A percentile compares a stretch with the other conserved stretches of the same genome.
Evolutionary conservation across 2,797 vertebrate species (phyloP).

Genomic region (Galago senegalensis): DNA sequence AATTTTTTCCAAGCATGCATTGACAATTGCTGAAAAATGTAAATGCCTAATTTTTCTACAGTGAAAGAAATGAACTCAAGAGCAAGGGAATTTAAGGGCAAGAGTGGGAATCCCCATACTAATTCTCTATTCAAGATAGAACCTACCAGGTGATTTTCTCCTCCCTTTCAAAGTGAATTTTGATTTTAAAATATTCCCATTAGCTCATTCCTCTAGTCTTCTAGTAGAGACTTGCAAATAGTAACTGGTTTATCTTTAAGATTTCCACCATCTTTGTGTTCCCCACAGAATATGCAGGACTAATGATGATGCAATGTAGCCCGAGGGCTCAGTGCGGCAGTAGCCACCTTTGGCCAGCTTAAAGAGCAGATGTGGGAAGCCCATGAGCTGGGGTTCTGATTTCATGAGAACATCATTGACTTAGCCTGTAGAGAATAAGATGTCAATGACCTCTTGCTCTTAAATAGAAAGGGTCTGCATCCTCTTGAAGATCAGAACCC

Average conservation of each 20-base stretch:
- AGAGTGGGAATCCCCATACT: not conserved
- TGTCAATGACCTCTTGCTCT: not conserved
- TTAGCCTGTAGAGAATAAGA: constrained; percentile 43
- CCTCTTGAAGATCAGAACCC: constrained; percentile 5
- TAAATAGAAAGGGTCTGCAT: constrained; percentile 47
- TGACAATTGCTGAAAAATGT: constrained; percentile 33
- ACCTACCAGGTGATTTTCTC: constrained; percentile 41
- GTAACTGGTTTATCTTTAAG: constrained; percentile 50
- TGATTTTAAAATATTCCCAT: constrained; percentile 58
- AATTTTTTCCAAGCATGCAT: constrained; percentile 6
- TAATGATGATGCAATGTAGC: not conserved
- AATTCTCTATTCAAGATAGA: constrained; percentile 1
- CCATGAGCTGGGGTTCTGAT: constrained; percentile 25
- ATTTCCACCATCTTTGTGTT: constrained; percentile 2
- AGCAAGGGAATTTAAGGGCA: not conserved
- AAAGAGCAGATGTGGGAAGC: not conserved
- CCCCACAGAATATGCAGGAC: not conserved
- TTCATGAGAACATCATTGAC: not conserved
- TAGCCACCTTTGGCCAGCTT: not conserved
- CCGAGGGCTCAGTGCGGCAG: not conserved
- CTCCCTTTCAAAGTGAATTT: constrained; percentile 70
- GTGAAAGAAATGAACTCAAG: constrained; percentile 57
- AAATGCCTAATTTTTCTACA: constrained; percentile 49
- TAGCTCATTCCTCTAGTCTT: constrained; percentile 44
- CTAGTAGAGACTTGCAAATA: constrained; percentile 41